Percentiles rank a stretch among this genome's conserved stretches.
Evolutionary conservation across 2,797 vertebrate species (phyloP).

Genomic region (Acipenser ruthenus): DNA sequence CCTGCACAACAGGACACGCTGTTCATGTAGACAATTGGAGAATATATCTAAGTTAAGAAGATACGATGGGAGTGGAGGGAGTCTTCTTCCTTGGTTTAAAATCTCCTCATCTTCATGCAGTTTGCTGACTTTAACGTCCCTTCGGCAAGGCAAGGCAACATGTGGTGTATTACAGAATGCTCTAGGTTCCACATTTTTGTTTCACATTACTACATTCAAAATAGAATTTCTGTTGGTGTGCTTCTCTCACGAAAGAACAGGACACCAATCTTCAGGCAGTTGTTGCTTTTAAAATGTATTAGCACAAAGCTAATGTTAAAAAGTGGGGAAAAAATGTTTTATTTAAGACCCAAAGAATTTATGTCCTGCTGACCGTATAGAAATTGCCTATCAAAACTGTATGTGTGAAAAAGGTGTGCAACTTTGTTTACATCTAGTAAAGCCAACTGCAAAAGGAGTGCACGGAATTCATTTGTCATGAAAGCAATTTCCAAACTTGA

Average conservation of each 20-base stretch:
- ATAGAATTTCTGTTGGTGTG: slow-evolving; percentile 19
- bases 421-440: no score
- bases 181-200: slow-evolving; percentile 35
- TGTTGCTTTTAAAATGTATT: no score
- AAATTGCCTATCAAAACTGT: no score
- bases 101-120: slow-evolving; percentile 50
- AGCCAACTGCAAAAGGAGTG: slow-evolving; percentile 12
- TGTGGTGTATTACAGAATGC: slow-evolving; percentile 12
- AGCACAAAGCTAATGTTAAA: no score
- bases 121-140: slow-evolving; percentile 44
- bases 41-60: slow-evolving; percentile 40
- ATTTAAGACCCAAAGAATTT: no score
- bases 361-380: no score
- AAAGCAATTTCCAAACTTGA: slow-evolving; percentile 46
- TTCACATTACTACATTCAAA: slow-evolving; percentile 43
- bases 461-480: slow-evolving; percentile 35
- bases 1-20: slow-evolving; percentile 84
- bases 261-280: no score
- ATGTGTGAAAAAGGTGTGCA: no score
- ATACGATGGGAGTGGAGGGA: slow-evolving; percentile 40
- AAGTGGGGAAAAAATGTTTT: no score
- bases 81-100: slow-evolving; percentile 49
- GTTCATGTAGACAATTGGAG: slow-evolving; percentile 29
- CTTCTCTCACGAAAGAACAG: no score
- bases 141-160: slow-evolving; percentile 35